Evolutionary conservation across 2,797 vertebrate genomes (phyloP).

Genomic region (Fundulus diaphanus): DNA sequence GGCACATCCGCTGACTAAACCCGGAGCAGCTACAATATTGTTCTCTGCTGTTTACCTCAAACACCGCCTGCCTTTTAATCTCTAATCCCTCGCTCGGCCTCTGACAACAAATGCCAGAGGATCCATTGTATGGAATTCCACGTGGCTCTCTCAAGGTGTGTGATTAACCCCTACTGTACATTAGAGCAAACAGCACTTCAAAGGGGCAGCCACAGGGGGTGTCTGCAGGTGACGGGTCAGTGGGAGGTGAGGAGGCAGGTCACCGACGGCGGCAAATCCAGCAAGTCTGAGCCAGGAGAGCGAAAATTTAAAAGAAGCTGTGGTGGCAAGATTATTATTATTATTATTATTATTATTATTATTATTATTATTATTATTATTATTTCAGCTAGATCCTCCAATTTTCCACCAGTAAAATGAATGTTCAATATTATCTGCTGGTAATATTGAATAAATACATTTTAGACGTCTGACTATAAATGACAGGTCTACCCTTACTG

Average conservation of each 20-base stretch:
- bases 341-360: no score
- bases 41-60: constrained; percentile 75
- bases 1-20: constrained; percentile 71
- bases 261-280: constrained; percentile 34
- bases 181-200: constrained; percentile 75
- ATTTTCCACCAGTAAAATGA: neutral
- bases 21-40: constrained; percentile 74
- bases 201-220: constrained; percentile 60
- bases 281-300: constrained; percentile 19
- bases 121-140: constrained; percentile 78
- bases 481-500: neutral
- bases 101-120: constrained; percentile 72
- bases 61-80: constrained; percentile 77
- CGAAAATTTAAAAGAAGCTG: constrained; percentile 13
- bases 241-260: constrained; percentile 66
- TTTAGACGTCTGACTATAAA: neutral
- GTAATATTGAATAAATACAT: neutral
- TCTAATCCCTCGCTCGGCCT: constrained; percentile 78
- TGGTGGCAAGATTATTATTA: neutral
- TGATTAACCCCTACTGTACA: constrained; percentile 84
- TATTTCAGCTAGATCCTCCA: neutral
- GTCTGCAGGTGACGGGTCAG: constrained; percentile 80
- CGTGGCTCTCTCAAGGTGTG: constrained; percentile 68
- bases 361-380: no score
- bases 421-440: neutral